Evolutionary conservation across 2,888 invertebrate genomes (phyloP).

Genomic region (Boloria selene): DNA sequence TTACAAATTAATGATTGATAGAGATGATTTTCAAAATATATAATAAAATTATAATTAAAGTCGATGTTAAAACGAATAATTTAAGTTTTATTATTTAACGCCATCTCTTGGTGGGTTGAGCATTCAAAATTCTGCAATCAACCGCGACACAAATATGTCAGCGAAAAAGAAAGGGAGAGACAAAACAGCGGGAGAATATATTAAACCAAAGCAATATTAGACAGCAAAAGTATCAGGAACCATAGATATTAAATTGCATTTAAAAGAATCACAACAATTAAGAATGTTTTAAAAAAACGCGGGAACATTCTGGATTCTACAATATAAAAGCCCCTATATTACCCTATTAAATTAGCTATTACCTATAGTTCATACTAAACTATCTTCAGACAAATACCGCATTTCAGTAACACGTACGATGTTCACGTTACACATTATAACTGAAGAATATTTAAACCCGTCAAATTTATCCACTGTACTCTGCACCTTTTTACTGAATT

Average conservation of each 20-base stretch:
- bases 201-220: slow-evolving; percentile 20
- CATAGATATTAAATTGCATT: slow-evolving; percentile 50
- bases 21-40: neutral
- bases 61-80: neutral
- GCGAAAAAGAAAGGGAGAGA: slow-evolving; percentile 5
- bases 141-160: neutral
- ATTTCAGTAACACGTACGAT: slow-evolving; percentile 33
- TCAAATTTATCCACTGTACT: slow-evolving; percentile 13
- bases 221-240: slow-evolving; percentile 50
- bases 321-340: slow-evolving; percentile 69
- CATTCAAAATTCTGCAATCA: slow-evolving; percentile 17
- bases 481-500: neutral
- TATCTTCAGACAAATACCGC: slow-evolving; percentile 67
- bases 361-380: slow-evolving; percentile 68
- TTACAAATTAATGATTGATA: too few relatives aligned
- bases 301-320: slow-evolving; percentile 45
- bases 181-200: slow-evolving; percentile 5
- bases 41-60: neutral
- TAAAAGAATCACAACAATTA: slow-evolving; percentile 48
- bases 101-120: slow-evolving; percentile 31
- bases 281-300: slow-evolving; percentile 44
- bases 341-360: slow-evolving; percentile 76
- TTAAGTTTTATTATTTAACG: slow-evolving; percentile 14
- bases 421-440: slow-evolving; percentile 12
- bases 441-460: slow-evolving; percentile 13